Evolutionary conservation across 2,797 vertebrate species (phyloP).

Genomic region (Thamnophis elegans): DNA sequence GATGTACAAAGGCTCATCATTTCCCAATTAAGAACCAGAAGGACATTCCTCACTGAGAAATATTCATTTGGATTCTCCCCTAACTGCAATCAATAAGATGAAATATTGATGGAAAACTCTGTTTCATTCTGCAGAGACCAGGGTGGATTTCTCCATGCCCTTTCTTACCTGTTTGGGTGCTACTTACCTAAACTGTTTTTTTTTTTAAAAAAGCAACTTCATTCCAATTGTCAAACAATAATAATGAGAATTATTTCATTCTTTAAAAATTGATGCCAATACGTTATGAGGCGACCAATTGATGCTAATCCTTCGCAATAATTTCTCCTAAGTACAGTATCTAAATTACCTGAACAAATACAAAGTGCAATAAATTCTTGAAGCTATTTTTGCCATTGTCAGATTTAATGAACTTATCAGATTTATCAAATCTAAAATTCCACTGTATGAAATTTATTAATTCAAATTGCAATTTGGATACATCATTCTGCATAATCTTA

Average conservation of each 20-base stretch:
- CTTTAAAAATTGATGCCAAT: neutral
- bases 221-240: neutral
- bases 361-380: neutral
- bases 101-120: neutral
- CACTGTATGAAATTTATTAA: neutral
- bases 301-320: neutral
- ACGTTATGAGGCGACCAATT: neutral
- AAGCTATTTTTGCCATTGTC: neutral
- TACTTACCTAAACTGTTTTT: neutral
- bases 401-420: neutral
- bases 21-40: neutral
- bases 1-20: neutral
- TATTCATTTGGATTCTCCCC: neutral
- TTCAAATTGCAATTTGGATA: neutral
- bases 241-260: neutral
- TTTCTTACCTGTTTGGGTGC: neutral
- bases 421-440: neutral
- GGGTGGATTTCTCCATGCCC: neutral
- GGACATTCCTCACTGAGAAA: neutral
- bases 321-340: neutral
- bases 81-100: neutral
- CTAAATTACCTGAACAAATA: neutral
- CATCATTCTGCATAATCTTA: neutral
- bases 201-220: neutral
- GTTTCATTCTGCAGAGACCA: neutral